phyloP scores from a whole-genome alignment of 2,888 invertebrate species.

The Osmoderma eremita region DNA sequence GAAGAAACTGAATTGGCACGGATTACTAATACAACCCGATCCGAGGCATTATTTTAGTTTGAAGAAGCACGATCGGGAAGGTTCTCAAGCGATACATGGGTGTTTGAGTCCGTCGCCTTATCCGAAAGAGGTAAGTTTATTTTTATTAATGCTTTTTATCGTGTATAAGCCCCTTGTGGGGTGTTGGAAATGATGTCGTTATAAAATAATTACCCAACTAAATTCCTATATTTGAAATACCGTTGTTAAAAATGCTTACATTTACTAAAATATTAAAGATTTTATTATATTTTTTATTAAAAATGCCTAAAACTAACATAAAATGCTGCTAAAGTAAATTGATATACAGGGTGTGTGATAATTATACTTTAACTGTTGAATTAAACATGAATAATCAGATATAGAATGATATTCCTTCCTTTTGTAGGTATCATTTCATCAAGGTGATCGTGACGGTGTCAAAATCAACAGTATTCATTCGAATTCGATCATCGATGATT shows the following conservation, averaged over 20 bases:
- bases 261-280: no score
- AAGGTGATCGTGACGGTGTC: conserved; percentile 64
- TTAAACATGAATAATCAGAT: no score
- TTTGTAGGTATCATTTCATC: conserved; percentile 64
- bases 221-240: no score
- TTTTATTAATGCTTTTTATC: not conserved
- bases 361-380: no score
- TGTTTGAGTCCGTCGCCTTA: conserved; percentile 82
- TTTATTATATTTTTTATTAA: no score
- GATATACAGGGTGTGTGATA: no score
- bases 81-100: conserved; percentile 76
- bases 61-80: conserved; percentile 68
- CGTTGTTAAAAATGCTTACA: no score
- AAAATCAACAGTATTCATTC: conserved; percentile 65
- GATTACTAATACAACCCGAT: conserved; percentile 80
- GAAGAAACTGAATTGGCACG: conserved; percentile 76
- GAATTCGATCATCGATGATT: conserved; percentile 67
- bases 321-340: no score
- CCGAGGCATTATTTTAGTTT: conserved; percentile 79
- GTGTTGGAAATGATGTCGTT: no score
- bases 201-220: not conserved
- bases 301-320: no score
- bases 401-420: not conserved
- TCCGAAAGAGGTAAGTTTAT: conserved; percentile 74
- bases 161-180: no score